Base-by-base conservation (phyloP, 2,113 vertebrate species). In the Corvus hawaiiensis region DNA sequence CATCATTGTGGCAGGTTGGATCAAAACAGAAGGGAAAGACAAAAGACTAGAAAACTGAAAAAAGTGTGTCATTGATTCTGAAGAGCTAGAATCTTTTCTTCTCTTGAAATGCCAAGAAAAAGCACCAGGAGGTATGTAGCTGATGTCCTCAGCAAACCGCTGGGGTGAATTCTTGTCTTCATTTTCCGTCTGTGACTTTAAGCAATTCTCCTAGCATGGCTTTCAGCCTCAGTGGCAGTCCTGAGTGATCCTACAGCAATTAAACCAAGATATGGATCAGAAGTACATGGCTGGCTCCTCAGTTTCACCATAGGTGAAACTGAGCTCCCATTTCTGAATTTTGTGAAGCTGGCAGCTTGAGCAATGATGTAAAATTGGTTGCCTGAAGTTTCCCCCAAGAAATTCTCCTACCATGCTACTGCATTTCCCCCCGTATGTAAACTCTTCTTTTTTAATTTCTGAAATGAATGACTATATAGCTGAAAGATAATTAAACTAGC, bases 401-500 rank as follows among this genome's bases (percentile, higher is more conserved):
- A 90, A 79, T 93, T 80, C 20, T 69, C 16, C 30, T 44, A 44
- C 39, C 54, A 35, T 39, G 41, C 13, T 88, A 39, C 26, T 23
- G 33, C 3, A 3, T 9, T 89, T 85, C 83, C 9, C 16, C 23
- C 27, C 10, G 0, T 35, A 74, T 46, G 6, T 43, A 67, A 91
- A 87, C 13, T 52, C 46, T 73, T 92, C 13, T 78, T 82, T 93
- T 81, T 48, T 33, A 87, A 78, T 94, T 94, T 95, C 51, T 94
- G 63, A 79, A 94, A 87, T 68, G 41, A 94, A 89, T 82, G 11
- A 39, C 54, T 87, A 28, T 58, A 58, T 63, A 86, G 46, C 39
- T 89, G 46, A 94, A 94, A 94, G 77, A 91, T 84, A 95, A 94
- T 94, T 90, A 86, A 94, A 75, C 37, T 87, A 81, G 27, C 62